Base-by-base conservation (phyloP, 1,140 invertebrate genomes). In the Eumeta japonica region DNA sequence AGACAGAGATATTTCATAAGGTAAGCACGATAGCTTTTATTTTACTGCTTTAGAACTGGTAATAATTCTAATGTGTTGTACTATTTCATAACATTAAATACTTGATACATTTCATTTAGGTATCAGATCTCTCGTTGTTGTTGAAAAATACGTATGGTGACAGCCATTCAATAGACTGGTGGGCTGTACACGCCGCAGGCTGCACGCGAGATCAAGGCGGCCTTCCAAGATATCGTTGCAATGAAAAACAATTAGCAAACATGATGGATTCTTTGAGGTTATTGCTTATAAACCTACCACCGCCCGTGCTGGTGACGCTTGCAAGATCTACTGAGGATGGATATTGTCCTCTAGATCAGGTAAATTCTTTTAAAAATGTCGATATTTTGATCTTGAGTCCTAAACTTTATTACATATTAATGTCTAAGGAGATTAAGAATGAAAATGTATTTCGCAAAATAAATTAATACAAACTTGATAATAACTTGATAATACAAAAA, bases 311-410 rank as follows among this genome's bases (percentile, higher is more conserved):
- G 3, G 80, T 94, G 4, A 94, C 91, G 0, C 80, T 92, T 35
- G 83, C 90, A 0, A 78, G 86, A 55, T 94, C 90, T 0, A 86
- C 86, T 34, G 79, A 84, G n/a, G 92, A 95, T 54, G 90, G 92
- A 37, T 95, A 93, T 58, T 93, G 90, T 58, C 92, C 92, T 2
- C 35, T 53, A 5, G 32, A 63, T 41, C 65, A 70, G 50, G 68
- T 70, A 41, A 48, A 16, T 24, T 24, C 5, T 24, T 24, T n/a
- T 7, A n/a, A 24, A 24, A 7, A 5, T 24, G 20, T 24, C 20
- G 5, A 24, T 7, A 24, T 7, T 24, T 7, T n/a, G n/a, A 24
- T 7, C 20, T 24, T 5, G 5, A n/a, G 20, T 7, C 20, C n/a
- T 7, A 7, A 24, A n/a, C n/a, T 7, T 24, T 7, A 24, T 24